Percentiles rank a stretch among this genome's conserved stretches.
phyloP scores from a whole-genome alignment of 2,113 vertebrate species.

The Phalacrocorax carbo region DNA sequence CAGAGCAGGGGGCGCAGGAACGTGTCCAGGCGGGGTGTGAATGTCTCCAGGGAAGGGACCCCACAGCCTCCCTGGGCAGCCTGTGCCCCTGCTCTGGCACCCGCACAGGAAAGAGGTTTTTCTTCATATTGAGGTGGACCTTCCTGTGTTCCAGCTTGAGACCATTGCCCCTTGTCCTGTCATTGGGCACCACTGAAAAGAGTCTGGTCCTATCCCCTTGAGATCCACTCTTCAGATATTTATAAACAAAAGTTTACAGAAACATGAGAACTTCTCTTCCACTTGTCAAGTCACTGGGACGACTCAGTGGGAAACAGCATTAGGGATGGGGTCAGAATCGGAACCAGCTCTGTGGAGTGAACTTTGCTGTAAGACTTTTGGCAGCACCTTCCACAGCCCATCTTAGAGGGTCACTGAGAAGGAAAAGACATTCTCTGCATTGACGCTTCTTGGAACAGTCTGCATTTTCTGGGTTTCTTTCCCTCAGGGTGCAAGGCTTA shows the following conservation, averaged over 20 bases:
- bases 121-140: too few relatives aligned
- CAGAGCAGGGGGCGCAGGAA: too few relatives aligned
- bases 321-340: neutral
- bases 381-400: neutral
- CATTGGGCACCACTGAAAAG: too few relatives aligned
- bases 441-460: neutral
- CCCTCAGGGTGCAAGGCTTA: neutral
- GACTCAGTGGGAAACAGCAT: neutral
- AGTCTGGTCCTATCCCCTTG: too few relatives aligned
- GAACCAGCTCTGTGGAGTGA: neutral
- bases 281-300: neutral
- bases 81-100: too few relatives aligned
- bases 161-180: too few relatives aligned
- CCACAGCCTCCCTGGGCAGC: too few relatives aligned
- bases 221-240: too few relatives aligned
- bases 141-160: too few relatives aligned
- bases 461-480: neutral
- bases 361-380: neutral
- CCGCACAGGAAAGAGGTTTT: too few relatives aligned
- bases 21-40: too few relatives aligned
- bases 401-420: neutral
- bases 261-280: neutral
- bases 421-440: neutral
- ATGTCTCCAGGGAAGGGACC: too few relatives aligned
- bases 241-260: neutral